Evolutionary conservation across 2,888 invertebrate species (phyloP).

Genomic region (Amiota mariae): DNA sequence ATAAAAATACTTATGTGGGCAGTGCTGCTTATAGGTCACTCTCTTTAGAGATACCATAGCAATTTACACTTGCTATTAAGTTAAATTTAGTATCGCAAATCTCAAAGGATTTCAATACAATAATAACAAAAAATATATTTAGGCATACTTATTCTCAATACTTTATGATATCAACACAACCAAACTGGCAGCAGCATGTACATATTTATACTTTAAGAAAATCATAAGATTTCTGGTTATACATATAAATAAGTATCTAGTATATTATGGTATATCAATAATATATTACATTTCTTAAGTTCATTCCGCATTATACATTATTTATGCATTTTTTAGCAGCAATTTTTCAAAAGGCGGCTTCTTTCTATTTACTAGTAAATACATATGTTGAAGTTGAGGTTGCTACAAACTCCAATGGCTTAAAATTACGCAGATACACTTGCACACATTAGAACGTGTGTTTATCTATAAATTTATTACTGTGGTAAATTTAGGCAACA

Average conservation of each 20-base stretch:
- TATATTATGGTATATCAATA: no score
- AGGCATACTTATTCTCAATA: background rate
- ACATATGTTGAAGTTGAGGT: no score
- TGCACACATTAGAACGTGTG: conserved; percentile 10
- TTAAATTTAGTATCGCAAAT: background rate
- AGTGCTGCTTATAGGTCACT: background rate
- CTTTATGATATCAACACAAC: no score
- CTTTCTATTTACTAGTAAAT: background rate
- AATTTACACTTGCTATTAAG: conserved; percentile 15
- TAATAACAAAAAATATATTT: background rate
- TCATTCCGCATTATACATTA: background rate
- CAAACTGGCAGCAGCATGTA: background rate
- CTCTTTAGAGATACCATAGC: background rate
- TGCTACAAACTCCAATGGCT: background rate
- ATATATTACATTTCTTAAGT: no score
- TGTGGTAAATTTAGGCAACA: conserved; percentile 1
- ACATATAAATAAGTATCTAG: no score
- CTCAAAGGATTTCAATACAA: conserved; percentile 3
- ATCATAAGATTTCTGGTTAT: background rate
- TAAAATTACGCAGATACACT: conserved; percentile 12
- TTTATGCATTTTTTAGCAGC: background rate
- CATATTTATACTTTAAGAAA: conserved; percentile 1
- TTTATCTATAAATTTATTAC: conserved; percentile 13
- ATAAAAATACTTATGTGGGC: conserved; percentile 18
- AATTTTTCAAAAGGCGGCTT: conserved; percentile 10